phyloP scores from a whole-genome alignment of 37 sponge, comb jelly and placozoan genomes.

The Beroe ovata region DNA sequence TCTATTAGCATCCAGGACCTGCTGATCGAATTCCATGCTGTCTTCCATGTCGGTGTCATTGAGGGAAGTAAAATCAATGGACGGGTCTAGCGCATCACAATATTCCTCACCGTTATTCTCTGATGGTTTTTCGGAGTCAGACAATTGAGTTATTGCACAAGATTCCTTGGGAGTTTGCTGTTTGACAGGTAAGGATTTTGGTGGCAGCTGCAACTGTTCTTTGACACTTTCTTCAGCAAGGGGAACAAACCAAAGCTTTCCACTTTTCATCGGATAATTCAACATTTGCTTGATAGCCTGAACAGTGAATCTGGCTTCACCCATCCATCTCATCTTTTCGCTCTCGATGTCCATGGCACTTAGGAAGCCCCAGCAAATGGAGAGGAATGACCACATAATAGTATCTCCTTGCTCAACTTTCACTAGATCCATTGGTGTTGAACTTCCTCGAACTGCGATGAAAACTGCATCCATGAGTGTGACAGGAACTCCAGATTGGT shows the following conservation, averaged over 20 bases:
- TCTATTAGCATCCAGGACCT: not conserved
- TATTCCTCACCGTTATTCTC: not conserved
- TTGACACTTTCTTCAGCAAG: not conserved
- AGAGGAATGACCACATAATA: slow-evolving; percentile 41
- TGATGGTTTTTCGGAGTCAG: not conserved
- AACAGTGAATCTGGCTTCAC: slow-evolving; percentile 50
- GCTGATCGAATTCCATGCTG: not conserved
- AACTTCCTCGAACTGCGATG: slow-evolving; percentile 6
- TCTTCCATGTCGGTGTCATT: slow-evolving; percentile 26
- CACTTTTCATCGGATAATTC: slow-evolving; percentile 35
- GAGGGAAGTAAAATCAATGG: slow-evolving; percentile 19
- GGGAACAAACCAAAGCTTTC: slow-evolving; percentile 44
- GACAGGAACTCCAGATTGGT: slow-evolving; percentile 34
- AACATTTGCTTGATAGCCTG: slow-evolving; percentile 31
- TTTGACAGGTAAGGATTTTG: not conserved
- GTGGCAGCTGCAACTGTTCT: not conserved
- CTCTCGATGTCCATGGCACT: slow-evolving; percentile 62
- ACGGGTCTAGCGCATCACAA: not conserved
- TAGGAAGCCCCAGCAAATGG: slow-evolving; percentile 34
- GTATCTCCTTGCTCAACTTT: slow-evolving; percentile 24
- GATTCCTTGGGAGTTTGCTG: not conserved
- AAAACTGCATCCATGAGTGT: slow-evolving; percentile 56
- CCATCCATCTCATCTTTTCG: slow-evolving; percentile 64
- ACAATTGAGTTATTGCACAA: too few species aligned
- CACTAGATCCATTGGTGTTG: slow-evolving; percentile 49